phyloP scores from a whole-genome alignment of 2,113 vertebrate species.

The Gobius niger region DNA sequence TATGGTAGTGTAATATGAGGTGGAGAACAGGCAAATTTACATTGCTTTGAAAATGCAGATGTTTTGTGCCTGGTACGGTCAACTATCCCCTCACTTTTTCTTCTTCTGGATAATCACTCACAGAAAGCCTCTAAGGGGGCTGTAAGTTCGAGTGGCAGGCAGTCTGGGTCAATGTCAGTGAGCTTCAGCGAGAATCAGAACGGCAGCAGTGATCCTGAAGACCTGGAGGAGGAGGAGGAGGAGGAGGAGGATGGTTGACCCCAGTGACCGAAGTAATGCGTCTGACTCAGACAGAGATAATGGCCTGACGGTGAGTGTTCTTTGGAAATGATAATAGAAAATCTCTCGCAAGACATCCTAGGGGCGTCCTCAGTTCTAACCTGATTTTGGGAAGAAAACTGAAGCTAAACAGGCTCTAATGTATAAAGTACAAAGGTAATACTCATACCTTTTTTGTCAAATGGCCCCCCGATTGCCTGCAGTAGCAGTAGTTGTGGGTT shows the following conservation, averaged over 20 bases:
- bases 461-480: slow-evolving; percentile 41
- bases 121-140: slow-evolving; percentile 84
- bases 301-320: slow-evolving; percentile 76
- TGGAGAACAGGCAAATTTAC: slow-evolving; percentile 63
- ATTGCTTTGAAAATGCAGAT: too few relatives aligned
- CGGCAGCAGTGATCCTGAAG: slow-evolving; percentile 89
- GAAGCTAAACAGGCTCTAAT: too few relatives aligned
- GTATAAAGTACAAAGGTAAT: too few relatives aligned
- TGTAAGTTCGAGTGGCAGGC: slow-evolving; percentile 89
- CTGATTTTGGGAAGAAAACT: too few relatives aligned
- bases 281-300: slow-evolving; percentile 85
- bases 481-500: slow-evolving; percentile 44
- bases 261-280: slow-evolving; percentile 86
- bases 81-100: too few relatives aligned
- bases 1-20: too few relatives aligned
- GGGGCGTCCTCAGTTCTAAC: too few relatives aligned
- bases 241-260: slow-evolving; percentile 73
- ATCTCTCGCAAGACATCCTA: too few relatives aligned
- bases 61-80: too few relatives aligned
- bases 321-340: neutral
- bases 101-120: slow-evolving; percentile 57
- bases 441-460: slow-evolving; percentile 8
- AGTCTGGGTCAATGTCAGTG: slow-evolving; percentile 88
- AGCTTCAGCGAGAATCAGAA: slow-evolving; percentile 85
- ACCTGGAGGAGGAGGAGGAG: slow-evolving; percentile 84